phyloP scores from a whole-genome alignment of 2,888 invertebrate genomes.

The Azorinus chamasolen region DNA sequence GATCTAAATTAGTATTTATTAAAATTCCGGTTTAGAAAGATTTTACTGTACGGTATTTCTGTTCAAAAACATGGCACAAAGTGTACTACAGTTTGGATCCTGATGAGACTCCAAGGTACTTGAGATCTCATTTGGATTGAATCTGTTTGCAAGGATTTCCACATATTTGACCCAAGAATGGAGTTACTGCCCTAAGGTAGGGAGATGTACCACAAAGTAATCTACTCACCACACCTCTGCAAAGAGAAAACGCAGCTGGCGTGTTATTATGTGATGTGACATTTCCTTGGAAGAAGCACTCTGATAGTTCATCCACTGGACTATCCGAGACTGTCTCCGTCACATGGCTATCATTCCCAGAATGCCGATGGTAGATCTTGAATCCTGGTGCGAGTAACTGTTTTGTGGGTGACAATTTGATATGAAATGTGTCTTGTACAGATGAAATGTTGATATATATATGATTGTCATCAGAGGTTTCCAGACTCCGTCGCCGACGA shows the following conservation, averaged over 20 bases:
- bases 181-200: too few species aligned
- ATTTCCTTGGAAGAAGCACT: slow-evolving; percentile 58
- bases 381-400: slow-evolving; percentile 63
- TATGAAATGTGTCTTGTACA: slow-evolving; percentile 60
- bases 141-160: too few species aligned
- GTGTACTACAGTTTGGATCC: too few species aligned
- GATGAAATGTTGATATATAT: slow-evolving; percentile 64
- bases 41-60: too few species aligned
- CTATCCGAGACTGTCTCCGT: slow-evolving; percentile 30
- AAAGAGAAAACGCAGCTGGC: slow-evolving; percentile 64
- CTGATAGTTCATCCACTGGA: slow-evolving; percentile 14
- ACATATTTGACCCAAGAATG: too few species aligned
- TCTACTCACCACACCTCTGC: slow-evolving; percentile 68
- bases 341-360: not conserved
- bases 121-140: too few species aligned
- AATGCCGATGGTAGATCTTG: slow-evolving; percentile 66
- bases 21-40: too few species aligned
- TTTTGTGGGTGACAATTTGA: slow-evolving; percentile 59
- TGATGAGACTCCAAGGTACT: too few species aligned
- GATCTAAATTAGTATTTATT: too few species aligned
- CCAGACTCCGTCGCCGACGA: slow-evolving; percentile 5
- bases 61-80: too few species aligned
- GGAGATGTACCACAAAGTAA: too few species aligned
- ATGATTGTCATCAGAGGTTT: too few species aligned
- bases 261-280: slow-evolving; percentile 46